Evolutionary conservation across 2,888 invertebrate species (phyloP), one percentile per base, ranked within the genome.

Genomic region (Ethmia dodecea): DNA sequence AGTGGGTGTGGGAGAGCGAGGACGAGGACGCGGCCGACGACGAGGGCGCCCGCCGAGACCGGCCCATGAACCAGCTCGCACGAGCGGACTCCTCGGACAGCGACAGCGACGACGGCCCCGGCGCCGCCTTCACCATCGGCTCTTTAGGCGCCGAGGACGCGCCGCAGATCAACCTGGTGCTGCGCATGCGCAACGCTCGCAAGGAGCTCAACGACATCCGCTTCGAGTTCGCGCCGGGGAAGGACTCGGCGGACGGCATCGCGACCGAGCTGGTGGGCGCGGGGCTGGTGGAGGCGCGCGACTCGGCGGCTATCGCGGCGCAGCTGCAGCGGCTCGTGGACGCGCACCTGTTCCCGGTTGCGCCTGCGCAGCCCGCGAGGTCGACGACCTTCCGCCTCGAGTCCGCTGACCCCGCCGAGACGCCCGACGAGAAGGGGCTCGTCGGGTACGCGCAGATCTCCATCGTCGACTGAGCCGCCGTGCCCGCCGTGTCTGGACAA

Each of bases 1-100:
- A 97, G 72, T 98, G 98, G 98, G 97, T 97, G 41, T 99, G 98
- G 98, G 97, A 97, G 40, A 96, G 96, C 56, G 96, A 95, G 62
- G 97, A 97, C 62, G 95, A 97, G 53, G 94, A 93, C 54, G 93
- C 89, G 37, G 78, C 68, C 42, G 80, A 76, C 33, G 71, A 83
- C 31, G 81, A 77, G 42, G 87, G 86, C 34, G 86, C 86, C 87
- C 87, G 45, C 74, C 74, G 1, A 87, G 88, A 89, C 62, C 84
- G 90, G 2, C 90, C 90, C 29, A 89, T 90, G 78, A 90, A 90
- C 77, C 86, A 86, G 38, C 71, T 90, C 41, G 86, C 86, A 46
- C 81, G 88, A 28, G 90, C 89, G 28, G 89, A 89, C 49, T 89
- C 88, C 24, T 89, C 89, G 26, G 89, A 89, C 60, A 88, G 88